Percentiles rank a stretch among this genome's conserved stretches.
These are phyloP conservation scores for Micoletzkya japonica DNA, from an alignment of 2,888 invertebrate species.

Conservation along the genomic window DNA sequence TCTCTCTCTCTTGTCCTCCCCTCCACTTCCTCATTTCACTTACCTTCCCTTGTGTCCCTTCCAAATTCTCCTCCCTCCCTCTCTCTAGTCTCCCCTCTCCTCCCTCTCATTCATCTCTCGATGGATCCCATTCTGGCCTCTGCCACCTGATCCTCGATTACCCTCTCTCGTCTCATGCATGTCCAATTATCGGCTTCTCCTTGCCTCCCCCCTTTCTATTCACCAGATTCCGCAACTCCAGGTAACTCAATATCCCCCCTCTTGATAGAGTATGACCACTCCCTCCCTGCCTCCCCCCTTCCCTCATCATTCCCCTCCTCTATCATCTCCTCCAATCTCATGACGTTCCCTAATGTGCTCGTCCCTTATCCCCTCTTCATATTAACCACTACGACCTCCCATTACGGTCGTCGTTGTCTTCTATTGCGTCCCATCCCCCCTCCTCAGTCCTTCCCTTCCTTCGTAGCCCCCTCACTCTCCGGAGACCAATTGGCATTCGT, in stretches of 20 bases:
- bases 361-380: too few relatives aligned
- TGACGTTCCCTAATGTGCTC: not conserved
- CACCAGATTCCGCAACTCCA: too few relatives aligned
- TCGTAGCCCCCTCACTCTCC: not conserved
- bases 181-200: not conserved
- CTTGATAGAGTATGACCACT: too few relatives aligned
- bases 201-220: not conserved
- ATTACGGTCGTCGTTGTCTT: too few relatives aligned
- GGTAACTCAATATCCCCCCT: too few relatives aligned
- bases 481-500: slow-evolving; percentile 25
- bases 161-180: not conserved
- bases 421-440: too few relatives aligned
- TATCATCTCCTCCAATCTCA: not conserved
- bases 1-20: slow-evolving; percentile 5
- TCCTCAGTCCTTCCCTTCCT: not conserved
- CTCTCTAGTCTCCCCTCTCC: not conserved
- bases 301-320: not conserved
- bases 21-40: slow-evolving; percentile 10
- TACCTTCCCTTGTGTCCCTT: not conserved
- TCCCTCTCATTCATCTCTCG: not conserved
- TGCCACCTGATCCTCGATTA: not conserved
- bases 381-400: too few relatives aligned
- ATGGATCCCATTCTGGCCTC: not conserved
- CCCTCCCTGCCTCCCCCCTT: too few relatives aligned
- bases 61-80: not conserved